phyloP scores from a whole-genome alignment of 2,797 vertebrate species.

The Hyperoplus lanceolatus region DNA sequence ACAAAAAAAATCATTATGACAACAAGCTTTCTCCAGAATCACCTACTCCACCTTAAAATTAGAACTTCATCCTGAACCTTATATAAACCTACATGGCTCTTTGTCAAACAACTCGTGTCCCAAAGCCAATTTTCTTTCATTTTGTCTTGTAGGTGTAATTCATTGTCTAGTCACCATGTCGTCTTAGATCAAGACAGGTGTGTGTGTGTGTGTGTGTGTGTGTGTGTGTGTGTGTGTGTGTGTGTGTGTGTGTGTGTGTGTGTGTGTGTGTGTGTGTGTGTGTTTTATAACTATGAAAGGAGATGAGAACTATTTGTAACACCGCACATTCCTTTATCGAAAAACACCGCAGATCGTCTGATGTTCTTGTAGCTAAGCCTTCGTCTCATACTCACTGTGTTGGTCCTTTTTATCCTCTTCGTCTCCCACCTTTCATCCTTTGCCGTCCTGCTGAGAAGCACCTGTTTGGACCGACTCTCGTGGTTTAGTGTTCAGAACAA shows the following conservation, averaged over 20 bases:
- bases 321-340: constrained; percentile 65
- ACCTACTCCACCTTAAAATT: not conserved
- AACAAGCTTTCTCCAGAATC: too few relatives aligned
- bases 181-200: constrained; percentile 67
- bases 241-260: constrained; percentile 1
- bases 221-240: too few relatives aligned
- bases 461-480: constrained; percentile 75
- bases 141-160: constrained; percentile 45
- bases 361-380: constrained; percentile 73
- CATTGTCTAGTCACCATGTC: constrained; percentile 56
- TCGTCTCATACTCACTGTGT: constrained; percentile 76
- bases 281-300: constrained; percentile 55
- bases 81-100: constrained; percentile 16
- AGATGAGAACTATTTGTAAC: constrained; percentile 63
- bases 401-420: constrained; percentile 71
- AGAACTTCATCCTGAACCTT: constrained; percentile 29
- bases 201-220: constrained; percentile 23
- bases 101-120: constrained; percentile 38
- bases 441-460: constrained; percentile 73
- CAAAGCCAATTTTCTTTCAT: constrained; percentile 48
- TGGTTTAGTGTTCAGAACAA: constrained; percentile 74
- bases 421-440: constrained; percentile 72
- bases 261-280: too few relatives aligned
- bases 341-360: constrained; percentile 76
- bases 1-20: not conserved